These are phyloP conservation scores for Eilema griseolum DNA, from an alignment of 2,888 invertebrate species.

Conservation along the genomic window DNA sequence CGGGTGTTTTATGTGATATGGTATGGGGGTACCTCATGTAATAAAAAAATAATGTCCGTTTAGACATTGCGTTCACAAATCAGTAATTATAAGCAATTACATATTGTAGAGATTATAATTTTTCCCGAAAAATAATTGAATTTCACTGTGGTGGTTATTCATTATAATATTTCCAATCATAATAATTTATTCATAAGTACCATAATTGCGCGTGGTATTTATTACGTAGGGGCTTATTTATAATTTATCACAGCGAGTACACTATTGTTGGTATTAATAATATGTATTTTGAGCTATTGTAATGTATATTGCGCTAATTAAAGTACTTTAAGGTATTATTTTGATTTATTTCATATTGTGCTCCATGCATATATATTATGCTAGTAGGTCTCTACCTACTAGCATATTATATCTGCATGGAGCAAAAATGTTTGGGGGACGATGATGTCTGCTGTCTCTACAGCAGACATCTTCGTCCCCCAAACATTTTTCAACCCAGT, in stretches of 20 bases:
- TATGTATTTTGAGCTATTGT: neutral
- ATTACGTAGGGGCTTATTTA: conserved; percentile 5
- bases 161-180: conserved; percentile 13
- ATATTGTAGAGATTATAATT: neutral
- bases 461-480: too few relatives aligned
- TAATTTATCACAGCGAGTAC: conserved; percentile 16
- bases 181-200: conserved; percentile 24
- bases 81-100: neutral
- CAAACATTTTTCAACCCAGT: too few relatives aligned
- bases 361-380: too few relatives aligned
- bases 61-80: neutral
- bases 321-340: neutral
- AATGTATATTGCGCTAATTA: neutral
- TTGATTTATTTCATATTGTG: neutral
- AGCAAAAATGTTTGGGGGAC: too few relatives aligned
- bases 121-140: neutral
- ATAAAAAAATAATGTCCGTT: too few relatives aligned
- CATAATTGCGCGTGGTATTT: conserved; percentile 12
- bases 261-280: neutral
- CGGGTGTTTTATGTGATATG: too few relatives aligned
- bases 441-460: too few relatives aligned
- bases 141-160: conserved; percentile 4
- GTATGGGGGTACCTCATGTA: too few relatives aligned
- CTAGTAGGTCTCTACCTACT: too few relatives aligned
- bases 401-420: too few relatives aligned